Conservation (phyloP, 1,140 invertebrate genomes). For the Panulirus ornatus region DNA sequence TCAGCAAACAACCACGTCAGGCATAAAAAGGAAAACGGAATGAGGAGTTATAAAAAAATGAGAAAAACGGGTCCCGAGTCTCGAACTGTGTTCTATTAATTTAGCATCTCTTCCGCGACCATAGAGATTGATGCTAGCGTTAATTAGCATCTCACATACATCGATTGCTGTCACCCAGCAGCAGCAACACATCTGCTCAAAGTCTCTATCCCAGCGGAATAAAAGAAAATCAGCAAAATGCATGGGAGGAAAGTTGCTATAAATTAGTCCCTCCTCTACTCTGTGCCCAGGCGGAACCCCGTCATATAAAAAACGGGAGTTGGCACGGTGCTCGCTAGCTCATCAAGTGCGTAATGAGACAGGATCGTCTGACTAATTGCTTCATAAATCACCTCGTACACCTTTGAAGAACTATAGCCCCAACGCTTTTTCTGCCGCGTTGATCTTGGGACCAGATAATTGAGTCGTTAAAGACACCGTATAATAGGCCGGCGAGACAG, state of each 20-base stretch:
- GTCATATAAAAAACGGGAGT: constrained; percentile 22
- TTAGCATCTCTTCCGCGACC: no score
- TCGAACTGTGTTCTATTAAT: no score
- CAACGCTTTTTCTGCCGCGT: not conserved
- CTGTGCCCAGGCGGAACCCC: not conserved
- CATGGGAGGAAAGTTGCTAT: not conserved
- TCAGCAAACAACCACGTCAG: constrained; percentile 30
- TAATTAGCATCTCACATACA: no score
- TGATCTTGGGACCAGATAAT: constrained; percentile 29
- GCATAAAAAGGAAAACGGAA: no score
- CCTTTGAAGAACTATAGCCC: constrained; percentile 27
- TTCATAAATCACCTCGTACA: constrained; percentile 58
- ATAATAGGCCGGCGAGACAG: not conserved
- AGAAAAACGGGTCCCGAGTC: no score
- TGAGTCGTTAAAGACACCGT: constrained; percentile 33
- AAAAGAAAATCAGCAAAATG: no score
- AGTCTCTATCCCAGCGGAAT: no score
- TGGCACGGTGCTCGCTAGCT: constrained; percentile 52
- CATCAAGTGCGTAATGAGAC: constrained; percentile 53
- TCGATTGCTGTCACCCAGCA: no score
- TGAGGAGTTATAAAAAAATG: no score
- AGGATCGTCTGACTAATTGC: constrained; percentile 62
- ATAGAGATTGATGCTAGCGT: no score
- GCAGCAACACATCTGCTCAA: no score
- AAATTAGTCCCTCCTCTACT: not conserved